Conservation (phyloP, 2,888 invertebrate species). For the Macropis europaea region DNA sequence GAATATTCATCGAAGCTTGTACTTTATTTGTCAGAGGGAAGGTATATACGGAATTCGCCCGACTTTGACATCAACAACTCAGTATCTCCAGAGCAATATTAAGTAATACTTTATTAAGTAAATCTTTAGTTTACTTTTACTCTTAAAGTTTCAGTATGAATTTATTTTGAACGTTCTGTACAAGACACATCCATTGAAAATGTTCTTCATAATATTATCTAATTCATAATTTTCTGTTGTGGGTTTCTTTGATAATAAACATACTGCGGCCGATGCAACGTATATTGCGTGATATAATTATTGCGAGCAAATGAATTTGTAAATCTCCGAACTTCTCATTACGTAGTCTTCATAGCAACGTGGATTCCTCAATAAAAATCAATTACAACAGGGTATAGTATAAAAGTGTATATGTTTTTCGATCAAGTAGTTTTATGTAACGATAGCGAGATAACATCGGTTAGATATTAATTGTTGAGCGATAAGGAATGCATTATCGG, state of each 20-base stretch:
- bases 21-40: conserved; percentile 16
- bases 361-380: conserved; percentile 6
- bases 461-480: conserved; percentile 3
- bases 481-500: not conserved
- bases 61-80: not conserved
- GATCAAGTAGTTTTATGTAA: conserved; percentile 29
- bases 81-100: too few relatives aligned
- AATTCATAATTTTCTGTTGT: too few relatives aligned
- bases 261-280: not conserved
- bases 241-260: too few relatives aligned
- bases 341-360: not conserved
- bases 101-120: too few relatives aligned
- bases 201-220: too few relatives aligned
- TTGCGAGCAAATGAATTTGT: not conserved
- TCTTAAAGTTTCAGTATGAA: too few relatives aligned
- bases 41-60: too few relatives aligned
- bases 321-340: not conserved
- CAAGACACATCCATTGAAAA: too few relatives aligned
- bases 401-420: not conserved
- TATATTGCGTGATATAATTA: not conserved
- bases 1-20: conserved; percentile 24
- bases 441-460: conserved; percentile 4
- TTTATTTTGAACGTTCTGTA: too few relatives aligned
- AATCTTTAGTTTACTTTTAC: too few relatives aligned
- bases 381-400: not conserved